Evolutionary conservation across 2,888 invertebrate genomes (phyloP), one percentile per base, ranked within the genome.

Genomic region (Amblyteles armatorius): DNA sequence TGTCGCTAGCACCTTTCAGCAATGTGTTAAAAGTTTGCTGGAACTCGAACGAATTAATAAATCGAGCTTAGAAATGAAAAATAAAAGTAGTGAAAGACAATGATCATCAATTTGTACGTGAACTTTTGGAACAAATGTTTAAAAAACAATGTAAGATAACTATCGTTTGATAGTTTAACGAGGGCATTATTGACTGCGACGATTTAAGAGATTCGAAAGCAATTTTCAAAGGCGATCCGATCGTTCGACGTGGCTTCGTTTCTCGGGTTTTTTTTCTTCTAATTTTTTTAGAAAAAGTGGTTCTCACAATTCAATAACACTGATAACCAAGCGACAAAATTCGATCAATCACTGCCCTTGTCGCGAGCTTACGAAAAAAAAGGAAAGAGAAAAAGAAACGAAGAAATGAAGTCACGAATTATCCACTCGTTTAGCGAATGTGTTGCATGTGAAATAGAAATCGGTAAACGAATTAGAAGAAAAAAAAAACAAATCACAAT

Each of bases 381-480:
- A 29, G 78, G 13, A 71, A 40, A 73, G 57, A 79, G 63, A 29
- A 48, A 52, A 71, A 40, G 40, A 57, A 63, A 5, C 29, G 71
- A 67, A 72, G 65, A 82, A 85, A 82, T 82, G 82, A 79, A 79
- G 79, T 79, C 79, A 71, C 79, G 79, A 82, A 79, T 84, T 74
- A 78, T 79, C 69, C 84, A 79, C 79, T 82, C 79, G 82, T 82
- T 84, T 69, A 84, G 82, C 68, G 69, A 84, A 84, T 84, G 84
- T 84, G 84, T 82, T 85, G 85, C 85, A 85, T 85, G 85, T 79
- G 76, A 85, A 85, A 85, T 85, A 85, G 82, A 79, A 78, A 76
- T 55, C 79, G 63, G 60, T 82, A 81, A 77, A 72, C 77, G 72
- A 22, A 77, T 60, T 57, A 19, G 69, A 67, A 78, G 52, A 60